Percentiles rank a stretch among this genome's conserved stretches.
Evolutionary conservation across 2,797 vertebrate genomes (phyloP).

Genomic region (Mycteria americana): DNA sequence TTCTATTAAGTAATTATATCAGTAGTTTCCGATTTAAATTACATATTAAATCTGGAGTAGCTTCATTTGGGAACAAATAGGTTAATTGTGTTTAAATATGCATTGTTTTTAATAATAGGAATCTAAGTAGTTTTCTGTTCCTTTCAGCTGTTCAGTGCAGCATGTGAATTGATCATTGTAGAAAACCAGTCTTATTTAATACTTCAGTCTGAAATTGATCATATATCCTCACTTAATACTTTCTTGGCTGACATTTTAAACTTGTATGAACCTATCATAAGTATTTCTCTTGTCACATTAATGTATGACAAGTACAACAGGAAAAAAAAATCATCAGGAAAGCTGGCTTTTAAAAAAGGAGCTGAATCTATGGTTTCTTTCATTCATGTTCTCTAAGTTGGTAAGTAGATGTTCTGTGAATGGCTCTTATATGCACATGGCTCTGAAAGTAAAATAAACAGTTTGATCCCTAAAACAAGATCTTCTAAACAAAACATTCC

Average conservation of each 20-base stretch:
- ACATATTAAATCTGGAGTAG: background rate
- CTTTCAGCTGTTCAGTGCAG: background rate
- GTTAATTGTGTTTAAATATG: background rate
- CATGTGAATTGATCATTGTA: background rate
- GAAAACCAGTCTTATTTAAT: background rate
- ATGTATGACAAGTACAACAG: background rate
- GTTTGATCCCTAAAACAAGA: background rate
- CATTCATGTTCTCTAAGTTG: background rate
- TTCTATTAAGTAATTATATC: background rate
- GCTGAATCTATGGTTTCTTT: background rate
- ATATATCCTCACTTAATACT: background rate
- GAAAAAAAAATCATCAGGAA: background rate
- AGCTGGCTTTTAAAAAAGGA: background rate
- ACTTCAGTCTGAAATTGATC: background rate
- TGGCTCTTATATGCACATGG: background rate
- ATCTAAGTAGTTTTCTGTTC: background rate
- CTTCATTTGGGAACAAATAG: background rate
- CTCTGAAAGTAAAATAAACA: background rate
- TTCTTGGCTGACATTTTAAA: background rate
- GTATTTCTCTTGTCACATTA: background rate
- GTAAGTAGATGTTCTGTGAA: background rate
- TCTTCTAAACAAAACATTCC: background rate
- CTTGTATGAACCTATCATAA: background rate
- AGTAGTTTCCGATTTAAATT: background rate
- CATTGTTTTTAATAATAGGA: background rate